Evolutionary conservation across 2,113 vertebrate species (phyloP), one percentile per base, ranked within the genome.

Genomic region (zebrafish (Danio rerio)): DNA sequence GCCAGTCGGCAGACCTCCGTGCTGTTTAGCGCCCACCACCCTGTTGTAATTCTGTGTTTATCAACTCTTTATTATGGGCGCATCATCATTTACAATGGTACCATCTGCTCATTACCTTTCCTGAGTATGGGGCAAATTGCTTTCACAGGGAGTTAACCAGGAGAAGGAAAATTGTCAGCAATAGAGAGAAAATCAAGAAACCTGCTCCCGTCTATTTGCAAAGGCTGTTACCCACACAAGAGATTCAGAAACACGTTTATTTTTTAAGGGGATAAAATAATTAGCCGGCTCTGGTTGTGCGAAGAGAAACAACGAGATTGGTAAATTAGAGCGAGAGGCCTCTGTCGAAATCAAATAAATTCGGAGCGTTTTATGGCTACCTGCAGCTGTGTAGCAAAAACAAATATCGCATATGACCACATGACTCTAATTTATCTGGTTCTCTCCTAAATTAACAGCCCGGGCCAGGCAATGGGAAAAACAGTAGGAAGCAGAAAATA

Each of bases 1-100:
- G 20, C 85, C 73, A 75, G 83, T 80, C 80, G 16, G 62, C 85
- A 81, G 76, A 83, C 80, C 83, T 68, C 77, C 52, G 81, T 56
- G 78, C 78, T 78, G 81, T 85, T 85, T 85, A 83, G 85, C 83
- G 87, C 91, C 89, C 83, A 87, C 85, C 87, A 88, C 91, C 90
- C 91, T 92, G 92, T 92, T 92, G 92, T 94, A 93, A 93, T 93
- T 92, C 91, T 92, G 92, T 94, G 93, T 94, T 94, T 93, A 94
- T 94, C 93, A 94, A 94, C 92, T 93, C 93, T 93, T 93, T 93
- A 94, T 94, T 93, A 94, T 88, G 90, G 89, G 89, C 89, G 89
- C 91, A 93, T 94, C 92, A 93, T 93, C 92, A 94, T 94, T 94
- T 94, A 94, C 92, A 92, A 93, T 92, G 92, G 93, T 91, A 94